A percentile compares a stretch with the other conserved stretches of the same genome.
phyloP scores from a whole-genome alignment of 2,113 vertebrate genomes.

The Stegostoma tigrinum region DNA sequence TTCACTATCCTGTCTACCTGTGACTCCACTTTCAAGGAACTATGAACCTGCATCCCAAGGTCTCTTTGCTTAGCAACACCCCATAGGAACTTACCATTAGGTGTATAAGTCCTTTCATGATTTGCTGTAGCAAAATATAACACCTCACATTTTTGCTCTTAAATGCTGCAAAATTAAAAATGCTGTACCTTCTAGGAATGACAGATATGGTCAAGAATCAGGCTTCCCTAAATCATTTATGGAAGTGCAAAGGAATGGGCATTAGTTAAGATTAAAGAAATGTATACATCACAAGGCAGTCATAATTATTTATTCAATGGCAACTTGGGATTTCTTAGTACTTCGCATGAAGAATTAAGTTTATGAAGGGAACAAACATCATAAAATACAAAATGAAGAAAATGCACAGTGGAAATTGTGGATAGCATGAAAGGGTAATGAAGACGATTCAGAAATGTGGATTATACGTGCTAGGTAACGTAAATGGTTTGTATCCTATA shows the following conservation, averaged over 20 bases:
- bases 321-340: not conserved
- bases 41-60: too few relatives aligned
- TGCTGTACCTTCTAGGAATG: not conserved
- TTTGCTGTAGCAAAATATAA: too few relatives aligned
- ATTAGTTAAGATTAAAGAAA: not conserved
- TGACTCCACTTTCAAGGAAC: too few relatives aligned
- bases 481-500: not conserved
- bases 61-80: too few relatives aligned
- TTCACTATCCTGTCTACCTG: too few relatives aligned
- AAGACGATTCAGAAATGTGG: not conserved
- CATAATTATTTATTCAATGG: not conserved
- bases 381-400: not conserved
- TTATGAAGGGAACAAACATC: not conserved
- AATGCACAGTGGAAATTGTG: not conserved
- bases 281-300: not conserved
- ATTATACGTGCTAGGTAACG: not conserved
- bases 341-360: not conserved
- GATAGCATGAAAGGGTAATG: not conserved
- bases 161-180: not conserved
- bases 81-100: too few relatives aligned
- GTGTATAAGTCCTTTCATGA: too few relatives aligned
- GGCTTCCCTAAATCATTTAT: not conserved
- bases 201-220: not conserved
- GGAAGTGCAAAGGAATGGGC: not conserved
- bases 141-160: not conserved